phyloP scores from a whole-genome alignment of 2,888 invertebrate genomes.

The Liodrosophila aerea region DNA sequence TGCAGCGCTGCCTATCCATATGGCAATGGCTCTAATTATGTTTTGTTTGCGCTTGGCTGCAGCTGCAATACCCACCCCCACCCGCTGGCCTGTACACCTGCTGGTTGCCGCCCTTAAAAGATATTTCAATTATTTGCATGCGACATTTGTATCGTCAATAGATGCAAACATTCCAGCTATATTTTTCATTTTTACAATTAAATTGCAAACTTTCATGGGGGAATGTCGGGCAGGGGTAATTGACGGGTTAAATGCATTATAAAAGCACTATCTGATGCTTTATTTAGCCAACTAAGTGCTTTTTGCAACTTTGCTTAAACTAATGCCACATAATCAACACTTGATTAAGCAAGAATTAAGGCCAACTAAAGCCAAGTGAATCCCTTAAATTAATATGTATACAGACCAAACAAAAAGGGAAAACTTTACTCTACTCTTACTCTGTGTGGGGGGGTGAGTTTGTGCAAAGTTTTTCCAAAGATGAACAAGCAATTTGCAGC shows the following conservation, averaged over 20 bases:
- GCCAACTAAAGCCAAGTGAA: constrained; percentile 1
- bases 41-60: constrained; percentile 64
- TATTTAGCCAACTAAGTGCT: constrained; percentile 30
- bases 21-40: constrained; percentile 63
- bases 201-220: constrained; percentile 1
- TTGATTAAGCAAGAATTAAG: constrained; percentile 30
- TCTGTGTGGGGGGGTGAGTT: too few species aligned
- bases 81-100: not conserved
- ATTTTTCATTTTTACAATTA: constrained; percentile 21
- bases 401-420: constrained; percentile 4
- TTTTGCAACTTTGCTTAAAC: constrained; percentile 20
- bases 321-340: constrained; percentile 32
- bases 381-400: constrained; percentile 14
- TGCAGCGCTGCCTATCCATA: constrained; percentile 28
- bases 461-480: constrained; percentile 10
- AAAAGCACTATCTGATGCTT: constrained; percentile 4
- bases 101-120: constrained; percentile 9
- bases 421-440: too few species aligned
- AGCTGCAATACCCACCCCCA: constrained; percentile 15
- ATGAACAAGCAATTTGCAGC: constrained; percentile 4
- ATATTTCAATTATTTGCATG: constrained; percentile 56
- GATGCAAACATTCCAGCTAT: constrained; percentile 24
- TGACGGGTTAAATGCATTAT: constrained; percentile 36
- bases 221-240: constrained; percentile 22
- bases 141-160: constrained; percentile 44